Evolutionary conservation across 2,888 invertebrate genomes (phyloP), one percentile per base, ranked within the genome.

Genomic region (Brassicogethes aeneus): DNA sequence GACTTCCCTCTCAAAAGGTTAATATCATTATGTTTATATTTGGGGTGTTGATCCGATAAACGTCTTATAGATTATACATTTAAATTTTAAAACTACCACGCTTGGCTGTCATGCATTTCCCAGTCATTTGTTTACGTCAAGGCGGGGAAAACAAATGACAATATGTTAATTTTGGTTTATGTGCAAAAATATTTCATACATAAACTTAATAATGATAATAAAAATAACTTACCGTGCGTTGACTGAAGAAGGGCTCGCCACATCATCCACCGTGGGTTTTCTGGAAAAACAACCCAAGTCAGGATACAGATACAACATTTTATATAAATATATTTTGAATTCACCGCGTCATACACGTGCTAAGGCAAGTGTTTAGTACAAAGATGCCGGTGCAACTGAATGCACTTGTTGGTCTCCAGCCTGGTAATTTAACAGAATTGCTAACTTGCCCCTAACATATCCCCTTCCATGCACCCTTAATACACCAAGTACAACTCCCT

Each of bases 261-360:
- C 85, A 64, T 87, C 87, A 70, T 88, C 88, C 70, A 87, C 85
- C 49, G 87, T 78, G 56, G 88, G 87, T 73, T 88, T 89, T 76
- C 81, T 86, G 80, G 64, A 81, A 83, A 70, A 75, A 75, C 65
- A 72, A 56, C 61, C 59, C 54, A 58, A 56, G 52, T 65, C 61
- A 61, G 61, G 55, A 57, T 59, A 60, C 47, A 53, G 34, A 13
- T 49, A 14, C 16, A 50, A 52, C 43, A 65, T 49, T 50, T 60
- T 59, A 54, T 60, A 65, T 55, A 66, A n/a, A n/a, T n/a, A n/a
- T n/a, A n/a, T n/a, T n/a, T n/a, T n/a, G n/a, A n/a, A n/a, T n/a
- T n/a, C n/a, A n/a, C n/a, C n/a, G 48, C 65, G 64, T 65, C 40
- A 43, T 54, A 32, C 50, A 50, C 50, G 50, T 50, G 15, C 15